Evolutionary conservation across 2,797 vertebrate species (phyloP), one percentile per base, ranked within the genome.

Genomic region (Mormyrops attenuatus): DNA sequence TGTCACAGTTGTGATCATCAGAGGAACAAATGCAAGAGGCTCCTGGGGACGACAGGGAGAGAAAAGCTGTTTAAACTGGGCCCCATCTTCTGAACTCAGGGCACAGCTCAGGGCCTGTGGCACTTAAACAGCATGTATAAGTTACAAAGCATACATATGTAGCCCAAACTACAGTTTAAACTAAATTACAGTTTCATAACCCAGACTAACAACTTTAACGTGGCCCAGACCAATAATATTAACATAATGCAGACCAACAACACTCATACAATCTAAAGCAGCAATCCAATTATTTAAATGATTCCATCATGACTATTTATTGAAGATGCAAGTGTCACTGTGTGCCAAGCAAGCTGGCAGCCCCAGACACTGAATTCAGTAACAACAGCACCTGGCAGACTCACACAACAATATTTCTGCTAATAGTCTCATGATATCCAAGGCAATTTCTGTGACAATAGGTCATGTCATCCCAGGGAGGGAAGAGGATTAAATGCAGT

Each of bases 261-360:
- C 11, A 34, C 20, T 89, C 30, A 52, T 41, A 80, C 66, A 89
- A 20, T 73, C 49, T 44, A 60, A 50, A 84, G 26, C 88, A 87
- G 53, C 15, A 89, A 60, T 89, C 44, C 38, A 80, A n/a, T 80
- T 20, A 80, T 41, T 80, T 80, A 44, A 44, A 80, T 80, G 73
- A 44, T 20, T 41, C 38, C 73, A 44, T 41, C 73, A 80, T 80
- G 38, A 41, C 17, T 8, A 44, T 44, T 80, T 44, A n/a, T 44
- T 44, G 6, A 80, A 41, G 38, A 80, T 44, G 5, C 73, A 80
- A 44, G 41, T 41, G 5, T 17, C 15, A 3, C 38, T 44, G 73
- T 80, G 38, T 44, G 20, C 34, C 34, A 80, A 80, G 7, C 73
- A 80, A 80, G 15, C 38, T 80, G 38, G 30, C 11, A 38, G 34